These are phyloP conservation scores for Cichlasoma orientale DNA, from an alignment of 2,797 vertebrate genomes.

Conservation along the genomic window DNA sequence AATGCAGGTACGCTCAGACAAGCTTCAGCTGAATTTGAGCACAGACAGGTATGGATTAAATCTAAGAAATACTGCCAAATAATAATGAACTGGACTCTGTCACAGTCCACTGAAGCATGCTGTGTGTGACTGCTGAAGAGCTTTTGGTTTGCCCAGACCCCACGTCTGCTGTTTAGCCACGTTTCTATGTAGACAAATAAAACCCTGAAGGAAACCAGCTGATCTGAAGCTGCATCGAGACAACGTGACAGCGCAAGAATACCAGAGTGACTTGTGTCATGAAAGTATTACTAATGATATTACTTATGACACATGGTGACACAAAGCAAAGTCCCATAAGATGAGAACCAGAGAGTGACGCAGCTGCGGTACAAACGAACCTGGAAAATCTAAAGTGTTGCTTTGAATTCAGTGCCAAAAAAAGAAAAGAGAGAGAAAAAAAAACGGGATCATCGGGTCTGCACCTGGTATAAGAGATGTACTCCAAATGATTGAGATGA, in stretches of 20 bases:
- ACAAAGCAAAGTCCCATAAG: slow-evolving; percentile 34
- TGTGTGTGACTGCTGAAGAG: background rate
- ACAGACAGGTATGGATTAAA: background rate
- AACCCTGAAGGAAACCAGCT: slow-evolving; percentile 42
- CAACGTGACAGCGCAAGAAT: slow-evolving; percentile 49
- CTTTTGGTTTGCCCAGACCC: background rate
- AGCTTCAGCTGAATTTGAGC: background rate
- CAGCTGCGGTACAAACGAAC: slow-evolving; percentile 13
- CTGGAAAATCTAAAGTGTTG: background rate
- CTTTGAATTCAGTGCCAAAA: background rate
- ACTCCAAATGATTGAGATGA: slow-evolving; percentile 1
- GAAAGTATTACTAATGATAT: slow-evolving; percentile 24
- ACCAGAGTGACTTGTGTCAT: slow-evolving; percentile 46
- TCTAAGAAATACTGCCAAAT: background rate
- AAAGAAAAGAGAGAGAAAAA: background rate
- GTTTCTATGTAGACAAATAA: slow-evolving; percentile 45
- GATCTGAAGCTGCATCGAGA: slow-evolving; percentile 54
- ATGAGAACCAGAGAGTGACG: slow-evolving; percentile 24
- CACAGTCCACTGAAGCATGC: background rate
- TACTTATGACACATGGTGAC: slow-evolving; percentile 28
- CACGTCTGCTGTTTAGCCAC: slow-evolving; percentile 32
- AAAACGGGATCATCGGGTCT: background rate
- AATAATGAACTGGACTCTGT: background rate
- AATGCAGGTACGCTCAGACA: background rate
- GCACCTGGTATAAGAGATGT: background rate